phyloP scores from a whole-genome alignment of 2,113 vertebrate genomes.

The Polyodon spathula region DNA sequence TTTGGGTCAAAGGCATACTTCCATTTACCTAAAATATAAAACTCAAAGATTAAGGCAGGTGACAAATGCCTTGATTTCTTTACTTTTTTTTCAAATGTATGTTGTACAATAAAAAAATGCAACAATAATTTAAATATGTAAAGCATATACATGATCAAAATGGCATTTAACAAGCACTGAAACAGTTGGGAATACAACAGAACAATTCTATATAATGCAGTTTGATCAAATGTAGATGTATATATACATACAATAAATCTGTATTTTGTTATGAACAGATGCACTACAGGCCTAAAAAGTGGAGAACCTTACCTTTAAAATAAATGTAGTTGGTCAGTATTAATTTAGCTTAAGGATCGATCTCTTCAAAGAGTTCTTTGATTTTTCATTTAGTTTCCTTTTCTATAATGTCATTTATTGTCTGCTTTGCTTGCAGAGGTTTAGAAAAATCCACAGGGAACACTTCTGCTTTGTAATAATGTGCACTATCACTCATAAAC shows the following conservation, averaged over 20 bases:
- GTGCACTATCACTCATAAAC: no score
- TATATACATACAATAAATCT: no score
- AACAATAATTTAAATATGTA: no score
- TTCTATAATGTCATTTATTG: no score
- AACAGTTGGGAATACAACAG: no score
- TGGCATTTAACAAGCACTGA: no score
- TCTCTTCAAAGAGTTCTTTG: neutral
- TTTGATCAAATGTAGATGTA: no score
- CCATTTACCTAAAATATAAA: conserved; percentile 9
- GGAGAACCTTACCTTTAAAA: neutral
- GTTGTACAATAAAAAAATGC: no score
- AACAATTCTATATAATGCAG: no score
- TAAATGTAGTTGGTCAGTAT: neutral
- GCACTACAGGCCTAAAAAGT: neutral
- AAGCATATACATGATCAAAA: no score
- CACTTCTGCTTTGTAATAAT: no score
- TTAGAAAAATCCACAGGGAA: conserved; percentile 2
- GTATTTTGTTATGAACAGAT: neutral
- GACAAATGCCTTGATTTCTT: neutral
- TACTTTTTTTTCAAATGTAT: no score
- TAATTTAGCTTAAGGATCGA: neutral
- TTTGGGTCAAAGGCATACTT: conserved; percentile 6
- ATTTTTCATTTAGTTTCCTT: neutral
- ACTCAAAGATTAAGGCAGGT: conserved; percentile 13
- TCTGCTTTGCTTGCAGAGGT: neutral